Conservation (phyloP, 2,888 invertebrate genomes). For the Pandemis heparana region DNA sequence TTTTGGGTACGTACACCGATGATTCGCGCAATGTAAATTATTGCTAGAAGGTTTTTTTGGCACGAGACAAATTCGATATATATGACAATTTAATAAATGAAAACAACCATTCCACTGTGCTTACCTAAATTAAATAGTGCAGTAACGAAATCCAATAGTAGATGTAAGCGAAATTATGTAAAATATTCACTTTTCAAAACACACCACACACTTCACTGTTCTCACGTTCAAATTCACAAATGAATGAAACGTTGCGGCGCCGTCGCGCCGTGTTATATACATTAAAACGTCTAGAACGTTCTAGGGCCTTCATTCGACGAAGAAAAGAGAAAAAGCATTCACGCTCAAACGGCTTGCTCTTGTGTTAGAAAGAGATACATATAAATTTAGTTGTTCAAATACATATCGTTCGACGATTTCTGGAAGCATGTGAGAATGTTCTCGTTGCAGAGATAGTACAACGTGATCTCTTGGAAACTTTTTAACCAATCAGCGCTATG, state of each 20-base stretch:
- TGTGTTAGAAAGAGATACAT: conserved; percentile 73
- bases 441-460: conserved; percentile 10
- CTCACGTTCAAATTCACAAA: conserved; percentile 76
- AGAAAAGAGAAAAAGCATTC: conserved; percentile 65
- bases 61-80: conserved; percentile 27
- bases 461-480: not conserved
- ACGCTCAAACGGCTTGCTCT: rapidly evolving
- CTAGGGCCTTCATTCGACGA: conserved; percentile 83
- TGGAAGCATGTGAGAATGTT: conserved; percentile 34
- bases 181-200: conserved; percentile 56
- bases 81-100: conserved; percentile 31
- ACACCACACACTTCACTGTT: conserved; percentile 74
- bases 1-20: conserved; percentile 76
- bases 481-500: conserved; percentile 27
- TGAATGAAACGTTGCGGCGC: conserved; percentile 84
- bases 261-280: conserved; percentile 87
- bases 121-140: conserved; percentile 59
- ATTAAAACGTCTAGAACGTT: conserved; percentile 89
- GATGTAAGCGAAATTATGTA: conserved; percentile 57
- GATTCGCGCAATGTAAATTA: conserved; percentile 54
- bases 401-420: conserved; percentile 36
- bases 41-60: conserved; percentile 42
- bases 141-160: conserved; percentile 58
- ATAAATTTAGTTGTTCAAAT: conserved; percentile 55
- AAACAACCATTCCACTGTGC: conserved; percentile 48